phyloP scores from a whole-genome alignment of 2,888 invertebrate species.

The Gymnoscelis rufifasciata region DNA sequence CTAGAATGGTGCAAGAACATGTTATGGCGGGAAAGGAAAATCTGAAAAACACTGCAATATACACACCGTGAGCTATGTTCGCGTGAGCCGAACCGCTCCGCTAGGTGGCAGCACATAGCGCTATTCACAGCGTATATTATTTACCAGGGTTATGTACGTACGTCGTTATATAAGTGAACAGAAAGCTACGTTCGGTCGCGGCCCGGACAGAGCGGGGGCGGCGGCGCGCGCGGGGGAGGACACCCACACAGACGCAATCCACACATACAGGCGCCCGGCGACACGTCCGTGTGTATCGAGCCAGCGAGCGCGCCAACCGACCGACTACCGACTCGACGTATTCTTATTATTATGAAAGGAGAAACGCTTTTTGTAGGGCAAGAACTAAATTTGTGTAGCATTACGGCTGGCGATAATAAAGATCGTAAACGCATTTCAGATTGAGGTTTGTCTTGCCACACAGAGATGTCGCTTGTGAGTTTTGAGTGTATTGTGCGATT shows the following conservation, averaged over 20 bases:
- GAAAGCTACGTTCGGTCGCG: conserved; percentile 69
- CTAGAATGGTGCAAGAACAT: conserved; percentile 46
- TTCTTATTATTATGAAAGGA: conserved; percentile 81
- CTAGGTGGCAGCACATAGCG: conserved; percentile 77
- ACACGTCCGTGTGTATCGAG: conserved; percentile 66
- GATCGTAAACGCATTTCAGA: conserved; percentile 75
- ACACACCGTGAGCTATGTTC: conserved; percentile 50
- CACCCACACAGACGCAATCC: conserved; percentile 35
- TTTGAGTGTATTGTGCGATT: conserved; percentile 37
- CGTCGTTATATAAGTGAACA: conserved; percentile 77
- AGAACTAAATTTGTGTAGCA: conserved; percentile 79
- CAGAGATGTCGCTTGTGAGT: conserved; percentile 67
- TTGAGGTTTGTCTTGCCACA: conserved; percentile 67
- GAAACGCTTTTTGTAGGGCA: conserved; percentile 80
- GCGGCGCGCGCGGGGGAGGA: conserved; percentile 24
- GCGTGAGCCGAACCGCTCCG: conserved; percentile 52
- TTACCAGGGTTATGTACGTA: conserved; percentile 68
- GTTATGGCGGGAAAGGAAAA: conserved; percentile 52
- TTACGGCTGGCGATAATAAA: conserved; percentile 74
- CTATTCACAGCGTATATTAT: conserved; percentile 75
- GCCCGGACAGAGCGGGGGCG: conserved; percentile 30
- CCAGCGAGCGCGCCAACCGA: conserved; percentile 69
- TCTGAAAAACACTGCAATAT: conserved; percentile 51
- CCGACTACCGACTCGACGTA: conserved; percentile 73
- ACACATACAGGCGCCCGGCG: conserved; percentile 44